These are phyloP conservation scores for Neria commutata DNA, from an alignment of 2,888 invertebrate species.

Conservation along the genomic window DNA sequence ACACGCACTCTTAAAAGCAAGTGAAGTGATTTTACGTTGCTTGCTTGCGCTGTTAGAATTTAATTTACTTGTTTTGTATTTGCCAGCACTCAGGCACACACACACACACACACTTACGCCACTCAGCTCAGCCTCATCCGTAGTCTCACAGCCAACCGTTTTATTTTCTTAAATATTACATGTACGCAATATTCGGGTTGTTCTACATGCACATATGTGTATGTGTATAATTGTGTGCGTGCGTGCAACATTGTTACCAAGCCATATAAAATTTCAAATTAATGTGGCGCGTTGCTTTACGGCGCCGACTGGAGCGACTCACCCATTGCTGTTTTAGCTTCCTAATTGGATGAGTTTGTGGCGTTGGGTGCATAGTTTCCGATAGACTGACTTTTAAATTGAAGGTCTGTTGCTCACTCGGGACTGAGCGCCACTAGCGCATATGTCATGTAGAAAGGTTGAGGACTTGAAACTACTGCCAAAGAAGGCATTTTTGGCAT, in stretches of 20 bases:
- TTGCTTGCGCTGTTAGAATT: not conserved
- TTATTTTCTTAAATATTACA: not conserved
- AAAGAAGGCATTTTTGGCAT: too few relatives aligned
- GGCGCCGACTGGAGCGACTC: not conserved
- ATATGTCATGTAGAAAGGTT: too few relatives aligned
- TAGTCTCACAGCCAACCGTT: not conserved
- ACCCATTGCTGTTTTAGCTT: too few relatives aligned
- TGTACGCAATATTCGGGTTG: too few relatives aligned
- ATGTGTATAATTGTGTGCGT: too few relatives aligned
- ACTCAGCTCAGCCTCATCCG: not conserved
- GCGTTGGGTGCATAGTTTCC: too few relatives aligned
- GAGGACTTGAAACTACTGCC: too few relatives aligned
- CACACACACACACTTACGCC: not conserved
- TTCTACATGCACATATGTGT: too few relatives aligned
- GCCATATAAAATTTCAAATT: not conserved
- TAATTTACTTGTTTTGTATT: not conserved
- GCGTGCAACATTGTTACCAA: not conserved
- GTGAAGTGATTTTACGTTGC: slow-evolving; percentile 3
- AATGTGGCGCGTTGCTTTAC: not conserved
- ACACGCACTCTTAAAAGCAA: not conserved
- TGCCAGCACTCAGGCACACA: slow-evolving; percentile 1
- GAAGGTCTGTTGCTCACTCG: too few relatives aligned
- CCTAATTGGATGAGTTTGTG: not conserved
- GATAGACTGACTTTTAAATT: too few relatives aligned
- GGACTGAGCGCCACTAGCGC: too few relatives aligned